Evolutionary conservation across 2,797 vertebrate genomes (phyloP).

Genomic region (Peromyscus attwateri): DNA sequence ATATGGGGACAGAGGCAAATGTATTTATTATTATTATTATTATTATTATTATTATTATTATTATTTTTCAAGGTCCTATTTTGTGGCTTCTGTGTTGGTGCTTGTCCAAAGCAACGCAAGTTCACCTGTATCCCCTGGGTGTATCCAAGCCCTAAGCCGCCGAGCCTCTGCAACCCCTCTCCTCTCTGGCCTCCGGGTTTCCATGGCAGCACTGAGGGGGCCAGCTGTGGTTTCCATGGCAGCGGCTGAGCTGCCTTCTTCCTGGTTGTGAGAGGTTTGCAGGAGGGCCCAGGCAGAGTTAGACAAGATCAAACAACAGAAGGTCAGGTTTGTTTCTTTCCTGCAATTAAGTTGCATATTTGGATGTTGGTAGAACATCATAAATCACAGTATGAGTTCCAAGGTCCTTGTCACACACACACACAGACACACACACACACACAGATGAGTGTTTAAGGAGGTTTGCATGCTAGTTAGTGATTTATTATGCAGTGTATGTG

Average conservation of each 20-base stretch:
- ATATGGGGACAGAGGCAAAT: fast-evolving
- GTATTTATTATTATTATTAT: neutral
- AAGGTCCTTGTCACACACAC: neutral
- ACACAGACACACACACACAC: neutral
- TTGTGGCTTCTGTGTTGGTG: neutral
- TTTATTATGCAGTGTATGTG: neutral
- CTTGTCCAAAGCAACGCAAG: neutral
- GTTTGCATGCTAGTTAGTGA: neutral
- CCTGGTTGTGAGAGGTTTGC: neutral
- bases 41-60: neutral
- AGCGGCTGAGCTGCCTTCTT: neutral
- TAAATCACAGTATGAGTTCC: neutral
- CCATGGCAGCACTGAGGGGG: neutral
- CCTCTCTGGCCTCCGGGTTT: neutral
- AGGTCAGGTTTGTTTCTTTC: neutral
- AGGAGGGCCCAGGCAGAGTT: neutral
- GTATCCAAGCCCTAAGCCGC: neutral
- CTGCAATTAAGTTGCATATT: neutral
- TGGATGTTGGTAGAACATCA: neutral
- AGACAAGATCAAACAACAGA: neutral
- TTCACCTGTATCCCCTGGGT: neutral
- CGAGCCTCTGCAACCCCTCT: neutral
- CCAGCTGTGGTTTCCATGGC: constrained; percentile 16
- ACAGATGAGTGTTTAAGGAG: neutral
- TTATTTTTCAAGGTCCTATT: neutral